Evolutionary conservation across 1,140 invertebrate genomes (phyloP), one percentile per base, ranked within the genome.

Genomic region (Episyrphus balteatus): DNA sequence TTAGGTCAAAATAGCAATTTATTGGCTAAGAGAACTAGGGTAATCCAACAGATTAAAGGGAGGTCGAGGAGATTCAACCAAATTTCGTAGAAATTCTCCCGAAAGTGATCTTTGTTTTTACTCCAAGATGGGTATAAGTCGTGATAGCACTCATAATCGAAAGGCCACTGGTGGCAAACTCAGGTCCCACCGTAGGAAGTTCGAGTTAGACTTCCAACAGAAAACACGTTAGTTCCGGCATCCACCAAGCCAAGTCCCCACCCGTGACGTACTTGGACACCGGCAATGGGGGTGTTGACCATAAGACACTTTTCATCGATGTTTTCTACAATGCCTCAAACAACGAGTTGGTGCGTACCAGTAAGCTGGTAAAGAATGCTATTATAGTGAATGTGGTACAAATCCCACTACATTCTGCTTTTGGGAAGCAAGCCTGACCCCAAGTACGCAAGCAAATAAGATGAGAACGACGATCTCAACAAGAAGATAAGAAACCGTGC

Each of bases 321-420:
- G 94, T 98, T 42, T 91, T 99, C 13, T 99, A 99, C 79, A 99
- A 99, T 75, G 93, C 97, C 14, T 95, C 91, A 49, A 99, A 98
- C 78, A 95, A 95, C 69, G 95, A 98, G 71, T 80, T 99, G 77
- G 95, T 99, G 31, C 81, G 97, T 73, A 99, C 96, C 50, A 99
- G 99, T 72, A 99, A 96, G 19, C 75, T 99, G 56, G 95, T 99
- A 39, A 99, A 99, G 72, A 97, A 97, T 72, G 88, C 88, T 46
- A 97, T 99, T 72, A 88, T 99, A 50, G 83, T 92, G 21, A 87
- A 99, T 68, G 97, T 99, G 94, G 94, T 99, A 98, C 70, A 96
- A 99, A 75, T 78, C 82, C 43, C 91, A 99, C 70, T 99, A 99
- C 70, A 84, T 91, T 46, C 64, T 92, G 52, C 92, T 94, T 37